Evolutionary conservation across 2,888 invertebrate species (phyloP), one percentile per base, ranked within the genome.

Genomic region (Troides aeacus): DNA sequence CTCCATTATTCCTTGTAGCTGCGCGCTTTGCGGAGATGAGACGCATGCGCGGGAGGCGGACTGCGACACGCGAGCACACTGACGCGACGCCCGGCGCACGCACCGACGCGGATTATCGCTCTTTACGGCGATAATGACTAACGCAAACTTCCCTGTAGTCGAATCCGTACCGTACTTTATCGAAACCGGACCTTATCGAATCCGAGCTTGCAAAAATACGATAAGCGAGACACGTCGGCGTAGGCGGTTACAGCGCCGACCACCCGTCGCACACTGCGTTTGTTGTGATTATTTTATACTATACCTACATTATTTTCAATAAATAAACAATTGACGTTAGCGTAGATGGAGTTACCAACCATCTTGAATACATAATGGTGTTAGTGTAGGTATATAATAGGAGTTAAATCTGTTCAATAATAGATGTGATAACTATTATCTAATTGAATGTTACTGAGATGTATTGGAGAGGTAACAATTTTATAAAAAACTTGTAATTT

Each of bases 111-210:
- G 86, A 86, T 88, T 87, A 87, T 86, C 84, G 80, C 81, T 81
- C 80, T 83, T 83, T 80, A 78, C 75, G 76, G 76, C 82, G 86
- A 86, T 89, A 90, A 90, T 87, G 78, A 87, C 78, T 79, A 86
- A 84, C 78, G 81, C 85, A 87, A 87, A 89, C 88, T 86, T 83
- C 85, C 86, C 81, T 75, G 72, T 77, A 74, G 74, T 70, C 81
- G 79, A 81, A 82, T 80, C 81, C 74, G 78, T 81, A 79, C 80
- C 79, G 79, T 80, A 77, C 79, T 78, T 77, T 82, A 82, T 83
- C 83, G 81, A 82, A 79, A 77, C 73, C 78, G 78, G 79, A 80
- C 84, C 81, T 87, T 88, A 88, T 88, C 88, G 81, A 75, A 80
- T 81, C 81, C 83, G 81, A 78, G 82, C 80, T 80, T 80, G 76